These are phyloP conservation scores for Sarcophilus harrisii DNA, from an alignment of 2,797 vertebrate genomes.

Conservation along the genomic window DNA sequence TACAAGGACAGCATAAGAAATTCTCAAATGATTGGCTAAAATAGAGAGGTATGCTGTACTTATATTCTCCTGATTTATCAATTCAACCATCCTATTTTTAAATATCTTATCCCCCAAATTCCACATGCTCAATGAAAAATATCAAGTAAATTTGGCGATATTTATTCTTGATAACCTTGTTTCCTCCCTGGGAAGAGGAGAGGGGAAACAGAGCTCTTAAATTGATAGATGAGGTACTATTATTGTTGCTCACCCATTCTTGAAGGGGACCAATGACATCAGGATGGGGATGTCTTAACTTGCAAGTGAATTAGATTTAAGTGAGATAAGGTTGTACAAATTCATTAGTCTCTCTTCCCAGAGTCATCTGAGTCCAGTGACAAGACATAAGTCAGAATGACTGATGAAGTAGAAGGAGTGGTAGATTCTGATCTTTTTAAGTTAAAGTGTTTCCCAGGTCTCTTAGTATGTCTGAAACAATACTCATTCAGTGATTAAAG, in stretches of 20 bases:
- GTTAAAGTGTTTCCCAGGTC: not conserved
- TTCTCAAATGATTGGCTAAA: not conserved
- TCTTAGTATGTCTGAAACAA: not conserved
- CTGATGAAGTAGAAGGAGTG: not conserved
- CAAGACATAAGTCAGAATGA: not conserved
- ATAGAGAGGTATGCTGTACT: not conserved
- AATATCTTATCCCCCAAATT: not conserved
- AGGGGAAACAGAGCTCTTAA: not conserved
- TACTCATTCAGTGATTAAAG: not conserved
- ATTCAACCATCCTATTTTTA: not conserved
- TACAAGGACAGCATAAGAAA: not conserved
- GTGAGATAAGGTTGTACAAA: not conserved
- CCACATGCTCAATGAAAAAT: not conserved
- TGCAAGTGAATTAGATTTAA: not conserved
- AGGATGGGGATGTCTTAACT: not conserved
- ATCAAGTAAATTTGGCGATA: not conserved
- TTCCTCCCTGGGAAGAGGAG: not conserved
- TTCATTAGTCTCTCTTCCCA: not conserved
- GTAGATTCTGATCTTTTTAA: not conserved
- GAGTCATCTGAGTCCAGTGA: not conserved
- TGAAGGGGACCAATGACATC: not conserved
- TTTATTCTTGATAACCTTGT: not conserved
- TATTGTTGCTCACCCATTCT: not conserved
- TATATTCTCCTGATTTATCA: not conserved
- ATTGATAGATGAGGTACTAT: not conserved